A percentile compares a stretch with the other conserved stretches of the same genome.
phyloP scores from a whole-genome alignment of 2,113 vertebrate species.

The Chamaetylas fuelleborni region DNA sequence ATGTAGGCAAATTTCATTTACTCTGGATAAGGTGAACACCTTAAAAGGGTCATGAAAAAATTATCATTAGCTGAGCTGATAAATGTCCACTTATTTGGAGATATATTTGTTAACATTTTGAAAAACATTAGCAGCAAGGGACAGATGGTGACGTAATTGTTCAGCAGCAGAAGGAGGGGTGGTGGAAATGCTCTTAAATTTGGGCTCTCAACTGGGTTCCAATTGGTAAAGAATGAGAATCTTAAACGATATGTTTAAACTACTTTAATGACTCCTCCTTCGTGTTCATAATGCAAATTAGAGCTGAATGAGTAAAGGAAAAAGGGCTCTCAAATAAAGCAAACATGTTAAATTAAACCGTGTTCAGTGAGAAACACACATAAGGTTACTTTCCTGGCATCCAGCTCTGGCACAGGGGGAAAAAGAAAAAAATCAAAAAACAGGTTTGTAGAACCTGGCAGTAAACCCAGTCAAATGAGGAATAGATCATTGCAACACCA shows the following conservation, averaged over 20 bases:
- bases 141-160: background rate
- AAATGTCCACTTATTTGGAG: slow-evolving; percentile 34
- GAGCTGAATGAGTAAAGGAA: background rate
- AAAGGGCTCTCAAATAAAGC: slow-evolving; percentile 12
- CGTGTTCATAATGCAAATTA: background rate
- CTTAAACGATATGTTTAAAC: background rate
- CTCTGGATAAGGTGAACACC: slow-evolving; percentile 19
- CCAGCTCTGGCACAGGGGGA: background rate
- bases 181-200: background rate
- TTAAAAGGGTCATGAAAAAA: slow-evolving; percentile 53
- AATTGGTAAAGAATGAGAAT: background rate
- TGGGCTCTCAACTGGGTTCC: background rate
- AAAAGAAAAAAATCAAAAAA: background rate
- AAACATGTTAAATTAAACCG: slow-evolving; percentile 32
- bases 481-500: background rate
- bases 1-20: slow-evolving; percentile 39
- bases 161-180: background rate
- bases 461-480: background rate
- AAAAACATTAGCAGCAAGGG: background rate
- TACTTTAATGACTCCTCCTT: slow-evolving; percentile 22
- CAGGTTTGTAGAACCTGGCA: background rate
- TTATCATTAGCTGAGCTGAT: background rate
- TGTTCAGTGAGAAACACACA: background rate
- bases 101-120: background rate
- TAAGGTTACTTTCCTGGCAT: background rate